Evolutionary conservation across 2,797 vertebrate genomes (phyloP).

Genomic region (Gymnothorax reevesii): DNA sequence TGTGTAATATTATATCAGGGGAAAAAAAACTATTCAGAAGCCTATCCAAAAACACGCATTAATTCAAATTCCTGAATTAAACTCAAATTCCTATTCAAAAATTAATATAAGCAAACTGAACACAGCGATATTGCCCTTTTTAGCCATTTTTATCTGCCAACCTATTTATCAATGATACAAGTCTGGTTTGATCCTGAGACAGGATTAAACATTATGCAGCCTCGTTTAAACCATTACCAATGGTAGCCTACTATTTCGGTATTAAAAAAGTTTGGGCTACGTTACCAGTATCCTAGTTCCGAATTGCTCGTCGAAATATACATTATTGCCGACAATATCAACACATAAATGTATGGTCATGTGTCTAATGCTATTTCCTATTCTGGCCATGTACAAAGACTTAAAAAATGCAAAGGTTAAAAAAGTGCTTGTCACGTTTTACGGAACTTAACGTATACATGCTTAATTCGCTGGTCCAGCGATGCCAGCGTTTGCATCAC

Average conservation of each 20-base stretch:
- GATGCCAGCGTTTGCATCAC: no score
- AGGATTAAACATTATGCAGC: neutral
- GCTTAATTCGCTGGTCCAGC: no score
- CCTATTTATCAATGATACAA: neutral
- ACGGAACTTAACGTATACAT: no score
- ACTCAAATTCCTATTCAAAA: neutral
- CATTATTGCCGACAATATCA: neutral
- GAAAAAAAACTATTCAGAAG: neutral
- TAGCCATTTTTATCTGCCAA: neutral
- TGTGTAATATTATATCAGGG: neutral
- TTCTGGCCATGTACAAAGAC: neutral
- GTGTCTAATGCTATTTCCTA: neutral
- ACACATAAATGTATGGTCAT: neutral
- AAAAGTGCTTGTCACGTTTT: neutral
- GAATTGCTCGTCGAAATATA: neutral
- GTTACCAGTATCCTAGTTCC: neutral
- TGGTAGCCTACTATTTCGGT: neutral
- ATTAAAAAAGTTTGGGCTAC: neutral
- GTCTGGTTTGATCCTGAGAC: neutral
- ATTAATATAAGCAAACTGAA: neutral
- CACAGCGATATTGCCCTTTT: neutral
- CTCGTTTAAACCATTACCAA: neutral
- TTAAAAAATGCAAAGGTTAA: neutral
- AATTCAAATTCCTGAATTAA: neutral
- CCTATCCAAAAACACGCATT: neutral